These are phyloP conservation scores for Megamerina dolium DNA, from an alignment of 2,888 invertebrate genomes.

Conservation along the genomic window DNA sequence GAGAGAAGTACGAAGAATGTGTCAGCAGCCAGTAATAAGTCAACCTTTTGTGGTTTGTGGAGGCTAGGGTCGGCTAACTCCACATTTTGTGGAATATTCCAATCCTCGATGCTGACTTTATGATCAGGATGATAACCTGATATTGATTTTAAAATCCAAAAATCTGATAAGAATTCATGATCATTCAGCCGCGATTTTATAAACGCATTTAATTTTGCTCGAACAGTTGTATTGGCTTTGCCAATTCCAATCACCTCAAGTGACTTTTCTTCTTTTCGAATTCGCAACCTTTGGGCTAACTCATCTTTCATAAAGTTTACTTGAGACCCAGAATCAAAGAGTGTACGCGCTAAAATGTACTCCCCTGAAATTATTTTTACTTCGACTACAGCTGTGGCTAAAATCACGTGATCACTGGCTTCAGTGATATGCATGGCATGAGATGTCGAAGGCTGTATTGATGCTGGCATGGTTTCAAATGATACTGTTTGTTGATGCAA, in stretches of 20 bases:
- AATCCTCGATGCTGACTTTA: slow-evolving; percentile 2
- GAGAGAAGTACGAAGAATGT: slow-evolving; percentile 13
- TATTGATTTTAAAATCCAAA: slow-evolving; percentile 9
- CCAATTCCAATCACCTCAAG: slow-evolving; percentile 13
- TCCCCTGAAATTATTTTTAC: slow-evolving; percentile 9
- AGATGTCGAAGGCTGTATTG: not conserved
- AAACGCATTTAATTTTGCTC: slow-evolving; percentile 7
- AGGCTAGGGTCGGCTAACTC: slow-evolving; percentile 15
- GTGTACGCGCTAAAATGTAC: slow-evolving; percentile 6
- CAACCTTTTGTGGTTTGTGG: slow-evolving; percentile 9
- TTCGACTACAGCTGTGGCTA: slow-evolving; percentile 12
- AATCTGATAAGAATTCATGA: slow-evolving; percentile 10
- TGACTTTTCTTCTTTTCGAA: slow-evolving; percentile 6
- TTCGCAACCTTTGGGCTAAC: slow-evolving; percentile 6
- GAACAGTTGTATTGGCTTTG: slow-evolving; percentile 7
- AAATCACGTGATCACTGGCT: slow-evolving; percentile 11
- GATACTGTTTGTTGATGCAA: not conserved
- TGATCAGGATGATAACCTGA: slow-evolving; percentile 9
- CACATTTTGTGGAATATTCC: slow-evolving; percentile 14
- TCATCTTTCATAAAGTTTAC: slow-evolving; percentile 14
- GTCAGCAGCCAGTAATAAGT: slow-evolving; percentile 11
- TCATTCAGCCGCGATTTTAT: slow-evolving; percentile 1
- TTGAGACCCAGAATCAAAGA: slow-evolving; percentile 11
- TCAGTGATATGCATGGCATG: slow-evolving; percentile 1
- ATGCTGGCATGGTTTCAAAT: not conserved